Conservation (phyloP, 2,888 invertebrate species). For the Isoperla grammatica region DNA sequence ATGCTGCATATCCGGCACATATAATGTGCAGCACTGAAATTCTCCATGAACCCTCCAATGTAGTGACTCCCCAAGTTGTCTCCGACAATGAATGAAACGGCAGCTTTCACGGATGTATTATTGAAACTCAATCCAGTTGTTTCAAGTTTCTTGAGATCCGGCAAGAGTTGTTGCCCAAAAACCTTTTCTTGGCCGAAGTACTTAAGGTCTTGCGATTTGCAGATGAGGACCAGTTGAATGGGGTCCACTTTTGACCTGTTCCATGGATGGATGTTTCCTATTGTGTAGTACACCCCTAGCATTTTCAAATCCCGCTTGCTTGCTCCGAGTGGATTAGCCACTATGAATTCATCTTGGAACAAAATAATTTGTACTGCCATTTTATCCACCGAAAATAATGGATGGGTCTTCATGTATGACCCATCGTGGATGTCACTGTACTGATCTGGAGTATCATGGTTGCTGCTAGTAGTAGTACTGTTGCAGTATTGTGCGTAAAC, state of each 20-base stretch:
- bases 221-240: slow-evolving; percentile 10
- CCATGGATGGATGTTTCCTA: background rate
- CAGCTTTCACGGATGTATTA: background rate
- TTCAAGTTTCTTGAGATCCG: too few species aligned
- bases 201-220: slow-evolving; percentile 5
- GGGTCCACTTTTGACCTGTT: background rate
- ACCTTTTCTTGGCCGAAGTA: too few species aligned
- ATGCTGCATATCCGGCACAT: slow-evolving; percentile 15
- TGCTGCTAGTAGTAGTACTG: background rate
- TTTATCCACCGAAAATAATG: slow-evolving; percentile 3
- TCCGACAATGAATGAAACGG: slow-evolving; percentile 9
- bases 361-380: slow-evolving; percentile 1
- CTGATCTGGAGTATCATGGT: background rate
- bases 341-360: slow-evolving; percentile 3
- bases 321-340: background rate
- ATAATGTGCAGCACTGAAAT: slow-evolving; percentile 1
- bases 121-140: background rate
- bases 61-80: slow-evolving; percentile 18
- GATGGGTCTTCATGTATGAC: background rate
- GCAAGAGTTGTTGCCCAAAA: too few species aligned
- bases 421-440: slow-evolving; percentile 6
- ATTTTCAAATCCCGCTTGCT: slow-evolving; percentile 6
- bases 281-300: slow-evolving; percentile 9
- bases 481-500: background rate
- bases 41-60: slow-evolving; percentile 12